Evolutionary conservation across 2,888 invertebrate genomes (phyloP).

Genomic region (Diplazon laetatorius): DNA sequence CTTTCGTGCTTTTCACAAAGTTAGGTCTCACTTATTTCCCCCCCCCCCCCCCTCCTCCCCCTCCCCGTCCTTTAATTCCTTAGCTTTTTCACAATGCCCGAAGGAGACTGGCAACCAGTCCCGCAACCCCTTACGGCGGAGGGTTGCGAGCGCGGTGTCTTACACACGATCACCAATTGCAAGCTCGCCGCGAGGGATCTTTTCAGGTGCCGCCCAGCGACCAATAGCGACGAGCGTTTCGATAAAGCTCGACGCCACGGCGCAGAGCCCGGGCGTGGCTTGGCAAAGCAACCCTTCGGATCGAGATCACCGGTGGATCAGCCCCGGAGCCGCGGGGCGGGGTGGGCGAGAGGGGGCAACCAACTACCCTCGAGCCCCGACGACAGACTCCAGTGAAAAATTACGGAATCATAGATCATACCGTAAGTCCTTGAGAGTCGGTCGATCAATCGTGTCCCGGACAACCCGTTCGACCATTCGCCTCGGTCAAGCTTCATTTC

Average conservation of each 20-base stretch:
- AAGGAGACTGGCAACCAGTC: constrained; percentile 52
- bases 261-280: constrained; percentile 60
- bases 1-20: constrained; percentile 60
- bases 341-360: constrained; percentile 53
- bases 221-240: constrained; percentile 65
- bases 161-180: constrained; percentile 69
- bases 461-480: constrained; percentile 43
- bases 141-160: constrained; percentile 31
- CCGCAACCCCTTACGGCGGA: constrained; percentile 58
- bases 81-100: constrained; percentile 46
- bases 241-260: constrained; percentile 62
- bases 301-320: constrained; percentile 65
- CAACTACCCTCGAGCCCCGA: constrained; percentile 50
- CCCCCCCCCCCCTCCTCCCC: not conserved
- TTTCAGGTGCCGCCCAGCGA: constrained; percentile 68
- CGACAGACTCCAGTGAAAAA: constrained; percentile 68
- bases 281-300: constrained; percentile 66
- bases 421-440: constrained; percentile 63
- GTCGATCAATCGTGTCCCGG: constrained; percentile 61
- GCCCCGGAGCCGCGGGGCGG: too few relatives aligned
- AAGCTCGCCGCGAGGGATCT: constrained; percentile 65
- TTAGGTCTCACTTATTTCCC: constrained; percentile 38
- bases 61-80: constrained; percentile 35
- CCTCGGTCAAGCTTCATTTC: constrained; percentile 57
- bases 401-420: constrained; percentile 76